Base-by-base conservation (phyloP, 2,888 invertebrate species). In the Allygus modestus region DNA sequence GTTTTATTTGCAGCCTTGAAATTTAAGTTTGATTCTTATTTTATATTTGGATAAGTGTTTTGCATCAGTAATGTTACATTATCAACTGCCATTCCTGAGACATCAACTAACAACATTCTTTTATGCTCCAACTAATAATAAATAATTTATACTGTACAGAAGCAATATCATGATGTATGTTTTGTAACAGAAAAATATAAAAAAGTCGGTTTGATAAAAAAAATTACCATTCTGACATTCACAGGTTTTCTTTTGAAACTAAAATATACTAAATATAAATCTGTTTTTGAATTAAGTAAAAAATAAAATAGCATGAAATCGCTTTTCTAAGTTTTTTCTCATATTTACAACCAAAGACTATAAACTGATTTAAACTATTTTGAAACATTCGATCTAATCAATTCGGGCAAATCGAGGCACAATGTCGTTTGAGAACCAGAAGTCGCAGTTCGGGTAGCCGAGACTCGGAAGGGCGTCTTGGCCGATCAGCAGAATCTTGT, bases 341-440 rank as follows among this genome's bases (percentile, higher is more conserved):
- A 41, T 73, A 73, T 73, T 37, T 73, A 73, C 73, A 73, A 43
- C 77, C 17, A 23, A 51, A 77, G 4, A 77, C 1, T 37, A 11
- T 28, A 17, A 73, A 73, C 4, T 12, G 37, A 23, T 17, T 15
- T 5, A 37, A 23, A 5, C 41, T 43, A 23, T 26, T 20, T 41
- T 71, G 41, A 23, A 65, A 37, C 37, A 17, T 73, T 23, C 1
- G 0, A 26, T 58, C 58, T 94, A 96, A 91, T 96, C 96, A 87
- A 95, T 90, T 89, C 95, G 94, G 85, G 94, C 96, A 90, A 94
- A 95, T 85, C 93, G 92, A 82, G 95, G 95, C 84, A 96, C 96
- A 86, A 96, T 92, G 89, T 95, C 93, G 87, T 95, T 93, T 37
- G 92, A 92, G 87, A 95, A 94, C 94, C 97, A 96, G 89, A 94